Evolutionary conservation across 2,888 invertebrate genomes (phyloP), one percentile per base, ranked within the genome.

Genomic region (Limenitis camilla): DNA sequence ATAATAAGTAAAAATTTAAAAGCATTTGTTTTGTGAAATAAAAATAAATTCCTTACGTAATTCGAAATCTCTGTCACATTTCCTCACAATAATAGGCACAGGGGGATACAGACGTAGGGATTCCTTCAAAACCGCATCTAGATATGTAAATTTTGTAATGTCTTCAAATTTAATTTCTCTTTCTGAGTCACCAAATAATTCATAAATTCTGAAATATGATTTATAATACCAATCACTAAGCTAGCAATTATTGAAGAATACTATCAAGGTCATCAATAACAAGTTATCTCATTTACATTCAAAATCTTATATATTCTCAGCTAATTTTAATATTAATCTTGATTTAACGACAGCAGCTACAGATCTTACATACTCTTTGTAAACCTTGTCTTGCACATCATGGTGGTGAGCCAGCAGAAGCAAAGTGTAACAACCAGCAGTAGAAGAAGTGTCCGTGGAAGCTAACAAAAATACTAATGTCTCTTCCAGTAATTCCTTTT

Each of bases 401-500:
- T 63, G 71, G 31, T 76, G 60, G 19, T 62, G 64, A 0, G 76
- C 64, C 36, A 79, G 51, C 59, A 78, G 49, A 4, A 67, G 49
- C 4, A 66, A 52, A 0, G 69, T 66, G 49, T 72, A 78, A 4
- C 67, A 62, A 5, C 63, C 60, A 0, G 66, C 70, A 0, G 72
- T 67, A 0, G 77, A 72, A 0, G 72, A 67, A 0, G 78, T 77
- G 31, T 78, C 79, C 0, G 75, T 76, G 0, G 74, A 78, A 6
- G 76, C 79, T 1, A 72, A 49, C 6, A 72, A 56, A 5, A 78
- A 42, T 1, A 74, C 70, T 3, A 74, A 32, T 0, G 59, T 61
- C 49, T 79, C 79, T 29, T 79, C 78, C 0, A 61, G 64, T 2
- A 79, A 58, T 43, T 71, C 71, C 4, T 54, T n/a, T 11, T 75